Percentiles rank a stretch among this genome's conserved stretches.
Evolutionary conservation across 2,113 vertebrate genomes (phyloP).

Genomic region (Mirounga angustirostris): DNA sequence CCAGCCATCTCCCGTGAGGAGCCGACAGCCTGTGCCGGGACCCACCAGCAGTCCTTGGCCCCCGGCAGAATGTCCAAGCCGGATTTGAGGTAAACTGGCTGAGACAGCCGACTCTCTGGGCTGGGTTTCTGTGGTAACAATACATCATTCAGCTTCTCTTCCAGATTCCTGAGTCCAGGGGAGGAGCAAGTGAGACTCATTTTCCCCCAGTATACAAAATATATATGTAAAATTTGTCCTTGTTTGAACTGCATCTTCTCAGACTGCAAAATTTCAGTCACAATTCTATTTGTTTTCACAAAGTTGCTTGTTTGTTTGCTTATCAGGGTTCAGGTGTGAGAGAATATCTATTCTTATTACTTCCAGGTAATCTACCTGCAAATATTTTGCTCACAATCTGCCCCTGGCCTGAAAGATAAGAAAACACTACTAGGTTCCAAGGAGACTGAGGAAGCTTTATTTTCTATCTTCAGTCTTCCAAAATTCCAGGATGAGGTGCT

Average conservation of each 20-base stretch:
- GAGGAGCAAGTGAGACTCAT: neutral
- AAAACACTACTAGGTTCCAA: neutral
- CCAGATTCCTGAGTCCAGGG: neutral
- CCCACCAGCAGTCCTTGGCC: neutral
- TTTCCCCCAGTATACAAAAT: neutral
- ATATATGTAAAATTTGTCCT: neutral
- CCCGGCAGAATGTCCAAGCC: constrained; percentile 50
- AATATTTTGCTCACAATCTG: neutral
- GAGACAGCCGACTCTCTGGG: neutral
- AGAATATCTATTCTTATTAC: neutral
- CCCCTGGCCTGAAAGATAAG: neutral
- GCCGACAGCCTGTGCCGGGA: neutral
- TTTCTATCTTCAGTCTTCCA: neutral
- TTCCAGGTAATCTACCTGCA: neutral
- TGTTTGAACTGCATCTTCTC: neutral
- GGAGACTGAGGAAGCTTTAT: neutral
- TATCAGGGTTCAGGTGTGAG: neutral
- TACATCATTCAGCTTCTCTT: neutral
- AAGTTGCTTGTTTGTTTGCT: neutral
- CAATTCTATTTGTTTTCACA: neutral
- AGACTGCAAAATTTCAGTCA: neutral
- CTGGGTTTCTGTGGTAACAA: neutral
- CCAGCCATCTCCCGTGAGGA: neutral
- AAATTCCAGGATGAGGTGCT: neutral
- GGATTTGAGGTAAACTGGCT: constrained; percentile 61